Evolutionary conservation across 2,113 vertebrate genomes (phyloP), one percentile per base, ranked within the genome.

Genomic region (Pan paniscus): DNA sequence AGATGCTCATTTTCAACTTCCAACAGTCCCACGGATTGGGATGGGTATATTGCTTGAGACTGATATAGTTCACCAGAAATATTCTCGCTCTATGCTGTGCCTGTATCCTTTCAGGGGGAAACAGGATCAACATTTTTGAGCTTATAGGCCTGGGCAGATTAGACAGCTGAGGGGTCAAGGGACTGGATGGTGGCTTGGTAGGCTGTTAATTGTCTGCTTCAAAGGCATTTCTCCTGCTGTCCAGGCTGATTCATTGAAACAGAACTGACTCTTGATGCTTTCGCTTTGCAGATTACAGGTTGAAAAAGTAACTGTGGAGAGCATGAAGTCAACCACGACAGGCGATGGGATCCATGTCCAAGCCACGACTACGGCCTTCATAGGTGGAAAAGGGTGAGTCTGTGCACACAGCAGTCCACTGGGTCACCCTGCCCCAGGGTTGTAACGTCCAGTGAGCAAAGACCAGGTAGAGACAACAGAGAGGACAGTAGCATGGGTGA

Each of bases 321-420:
- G 18, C 38, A 35, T 92, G 4, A 89, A 27, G 0, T 40, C 46
- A 1, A 67, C 23, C 27, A 52, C 81, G 55, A 43, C 9, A 35
- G 64, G 1, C 0, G 12, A 89, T 0, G 61, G 13, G 35, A 95
- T 98, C 35, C 14, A 95, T 0, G 8, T 76, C 40, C 8, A 30
- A 0, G 72, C 93, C 9, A 0, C 0, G 4, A 17, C 57, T 35
- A 88, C 67, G 0, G 64, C 72, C 27, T 70, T 2, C 59, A n/a
- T 97, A 38, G 83, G 43, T 12, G 96, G 87, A 88, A 5, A 96
- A 11, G 97, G 97, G 97, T 97, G 57, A 98, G 97, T 8, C 35
- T 64, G 30, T 25, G 79, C 92, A 46, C 57, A 48, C 6, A 43
- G 55, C n/a, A 23, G 8, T 38, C 64, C 13, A 0, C 78, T 14